Percentiles rank a stretch among this genome's conserved stretches.
phyloP scores from a whole-genome alignment of 2,888 invertebrate genomes.

The Polymixis lichenea region DNA sequence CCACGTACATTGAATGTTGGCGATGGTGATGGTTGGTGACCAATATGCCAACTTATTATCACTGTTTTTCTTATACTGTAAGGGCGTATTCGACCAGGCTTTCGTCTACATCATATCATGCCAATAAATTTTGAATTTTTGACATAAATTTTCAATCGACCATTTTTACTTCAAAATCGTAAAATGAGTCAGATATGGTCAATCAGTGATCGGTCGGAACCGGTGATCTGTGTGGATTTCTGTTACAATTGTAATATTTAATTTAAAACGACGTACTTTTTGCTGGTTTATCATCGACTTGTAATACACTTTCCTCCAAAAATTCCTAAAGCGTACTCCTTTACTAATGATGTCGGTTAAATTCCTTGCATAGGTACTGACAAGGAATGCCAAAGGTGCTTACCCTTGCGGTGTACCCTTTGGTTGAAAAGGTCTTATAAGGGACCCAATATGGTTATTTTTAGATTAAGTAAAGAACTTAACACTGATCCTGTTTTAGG shows the following conservation, averaged over 20 bases:
- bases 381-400: constrained; percentile 24
- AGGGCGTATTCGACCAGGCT: neutral
- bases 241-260: no score
- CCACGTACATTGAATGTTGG: neutral
- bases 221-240: neutral
- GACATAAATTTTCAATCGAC: no score
- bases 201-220: no score
- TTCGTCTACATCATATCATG: neutral
- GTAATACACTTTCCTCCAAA: constrained; percentile 28
- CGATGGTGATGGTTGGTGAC: neutral
- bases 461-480: constrained; percentile 7
- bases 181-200: no score
- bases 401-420: constrained; percentile 26
- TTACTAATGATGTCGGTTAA: constrained; percentile 38
- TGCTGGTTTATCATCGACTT: neutral
- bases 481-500: neutral
- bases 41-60: neutral
- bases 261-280: no score
- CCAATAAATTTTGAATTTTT: neutral
- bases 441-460: constrained; percentile 2
- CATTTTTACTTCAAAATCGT: neutral
- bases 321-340: constrained; percentile 17
- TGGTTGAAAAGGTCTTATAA: constrained; percentile 26
- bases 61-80: neutral
- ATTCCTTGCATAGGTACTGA: constrained; percentile 32